phyloP scores from a whole-genome alignment of 64 coral and sea anemone species.

The Montipora capricornis region DNA sequence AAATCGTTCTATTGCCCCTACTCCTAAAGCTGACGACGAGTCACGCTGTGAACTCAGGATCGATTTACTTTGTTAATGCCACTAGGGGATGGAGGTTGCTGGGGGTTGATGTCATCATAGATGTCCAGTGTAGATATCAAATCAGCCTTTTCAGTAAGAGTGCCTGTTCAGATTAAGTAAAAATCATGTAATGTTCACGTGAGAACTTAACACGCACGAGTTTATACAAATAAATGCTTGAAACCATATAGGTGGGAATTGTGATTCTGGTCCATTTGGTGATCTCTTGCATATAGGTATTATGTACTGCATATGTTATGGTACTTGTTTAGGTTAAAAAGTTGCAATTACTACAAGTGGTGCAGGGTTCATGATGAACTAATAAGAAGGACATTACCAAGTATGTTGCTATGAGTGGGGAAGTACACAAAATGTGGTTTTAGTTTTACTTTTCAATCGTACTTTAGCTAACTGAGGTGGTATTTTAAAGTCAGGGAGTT shows the following conservation, averaged over 20 bases:
- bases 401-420: too few species aligned
- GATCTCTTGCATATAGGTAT: not conserved
- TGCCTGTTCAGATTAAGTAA: not conserved
- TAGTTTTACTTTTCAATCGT: too few species aligned
- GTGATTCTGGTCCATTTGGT: not conserved
- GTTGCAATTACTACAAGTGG: too few species aligned
- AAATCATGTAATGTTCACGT: not conserved
- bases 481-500: too few species aligned
- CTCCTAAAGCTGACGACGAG: constrained; percentile 7
- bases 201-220: not conserved
- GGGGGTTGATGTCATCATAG: not conserved
- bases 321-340: too few species aligned
- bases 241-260: not conserved
- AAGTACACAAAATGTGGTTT: too few species aligned
- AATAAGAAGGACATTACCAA: too few species aligned
- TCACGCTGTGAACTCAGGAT: not conserved
- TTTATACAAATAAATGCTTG: not conserved
- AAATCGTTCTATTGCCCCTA: constrained; percentile 18
- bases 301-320: not conserved
- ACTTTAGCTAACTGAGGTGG: too few species aligned
- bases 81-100: not conserved
- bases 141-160: not conserved
- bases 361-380: too few species aligned
- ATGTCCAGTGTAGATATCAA: not conserved
- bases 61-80: constrained; percentile 21